Evolutionary conservation across 2,797 vertebrate genomes (phyloP), one percentile per base, ranked within the genome.

Genomic region (Phrynocephalus guinanensis): DNA sequence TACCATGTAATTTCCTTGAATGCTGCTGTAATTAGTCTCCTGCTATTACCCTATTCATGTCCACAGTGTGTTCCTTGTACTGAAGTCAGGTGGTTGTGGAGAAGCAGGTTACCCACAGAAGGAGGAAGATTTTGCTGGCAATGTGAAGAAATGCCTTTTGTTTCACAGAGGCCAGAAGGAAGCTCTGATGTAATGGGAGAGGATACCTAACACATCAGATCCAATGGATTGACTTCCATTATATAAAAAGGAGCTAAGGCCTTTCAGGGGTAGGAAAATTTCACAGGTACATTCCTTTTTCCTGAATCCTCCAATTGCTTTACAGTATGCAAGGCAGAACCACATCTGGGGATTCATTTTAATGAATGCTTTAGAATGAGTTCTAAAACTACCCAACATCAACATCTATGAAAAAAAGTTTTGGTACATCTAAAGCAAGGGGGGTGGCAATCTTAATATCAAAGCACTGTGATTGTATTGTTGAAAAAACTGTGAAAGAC

Each of bases 1-100:
- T 82, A 77, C 73, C 80, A 56, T 87, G 86, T 87, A 87, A 87
- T 87, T 87, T 87, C 72, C 73, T 44, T 87, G 80, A 87, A 82
- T 87, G 86, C 72, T 18, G 10, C 60, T 83, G 48, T 82, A 87
- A 87, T 87, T 82, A 87, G 86, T 87, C 86, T 87, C 86, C 86
- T 87, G 86, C 86, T 83, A 83, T 76, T 87, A 60, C 80, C 86
- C 86, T 87, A 87, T 87, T 87, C 80, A 87, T 77, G 82, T 28
- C 80, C 79, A 83, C 86, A 87, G 80, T 87, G 63, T 76, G 86
- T 48, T 26, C 60, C 1, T 82, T 70, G 71, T 30, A 76, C 86
- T 82, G 86, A 87, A 87, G 86, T 83, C 86, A 87, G 80, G 73
- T 80, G 75, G 63, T 77, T 68, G n/a, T 67, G 63, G 72, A 76